A percentile compares a stretch with the other conserved stretches of the same genome.
Conservation (phyloP, 2,113 vertebrate species). For the Petrocephalus microphthalmus region DNA sequence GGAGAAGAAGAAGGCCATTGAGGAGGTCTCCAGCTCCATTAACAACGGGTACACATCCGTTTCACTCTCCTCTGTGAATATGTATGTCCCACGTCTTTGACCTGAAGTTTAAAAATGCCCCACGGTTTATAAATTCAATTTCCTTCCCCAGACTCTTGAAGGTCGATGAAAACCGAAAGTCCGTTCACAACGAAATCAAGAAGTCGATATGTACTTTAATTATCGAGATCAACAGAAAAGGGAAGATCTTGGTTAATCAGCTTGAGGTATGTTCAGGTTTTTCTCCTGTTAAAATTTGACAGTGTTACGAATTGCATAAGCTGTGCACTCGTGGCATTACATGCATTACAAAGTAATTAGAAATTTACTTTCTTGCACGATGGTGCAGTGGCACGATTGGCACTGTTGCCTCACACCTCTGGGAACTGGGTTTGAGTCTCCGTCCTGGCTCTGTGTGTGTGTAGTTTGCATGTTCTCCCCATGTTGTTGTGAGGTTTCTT, state of each 20-base stretch:
- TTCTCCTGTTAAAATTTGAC: not conserved
- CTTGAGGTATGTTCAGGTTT: conserved; percentile 71
- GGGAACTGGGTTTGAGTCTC: not conserved
- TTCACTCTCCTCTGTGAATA: not conserved
- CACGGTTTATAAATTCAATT: not conserved
- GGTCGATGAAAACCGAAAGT: conserved; percentile 91
- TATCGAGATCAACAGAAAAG: conserved; percentile 96
- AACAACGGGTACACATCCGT: conserved; percentile 70
- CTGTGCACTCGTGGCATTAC: too few relatives aligned
- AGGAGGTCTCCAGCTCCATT: conserved; percentile 83
- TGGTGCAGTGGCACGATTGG: not conserved
- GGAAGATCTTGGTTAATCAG: conserved; percentile 90
- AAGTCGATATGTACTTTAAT: conserved; percentile 93
- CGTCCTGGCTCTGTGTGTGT: not conserved
- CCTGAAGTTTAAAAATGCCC: not conserved
- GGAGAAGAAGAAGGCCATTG: conserved; percentile 89
- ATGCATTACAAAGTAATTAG: not conserved
- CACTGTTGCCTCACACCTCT: not conserved
- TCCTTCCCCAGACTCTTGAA: conserved; percentile 76
- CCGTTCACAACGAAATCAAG: conserved; percentile 94
- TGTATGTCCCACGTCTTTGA: not conserved
- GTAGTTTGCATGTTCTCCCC: not conserved
- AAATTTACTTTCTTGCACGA: not conserved
- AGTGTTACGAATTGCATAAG: not conserved
- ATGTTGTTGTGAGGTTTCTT: not conserved